Evolutionary conservation across 1,140 invertebrate species (phyloP), one percentile per base, ranked within the genome.

Genomic region (Procambarus virginalis): DNA sequence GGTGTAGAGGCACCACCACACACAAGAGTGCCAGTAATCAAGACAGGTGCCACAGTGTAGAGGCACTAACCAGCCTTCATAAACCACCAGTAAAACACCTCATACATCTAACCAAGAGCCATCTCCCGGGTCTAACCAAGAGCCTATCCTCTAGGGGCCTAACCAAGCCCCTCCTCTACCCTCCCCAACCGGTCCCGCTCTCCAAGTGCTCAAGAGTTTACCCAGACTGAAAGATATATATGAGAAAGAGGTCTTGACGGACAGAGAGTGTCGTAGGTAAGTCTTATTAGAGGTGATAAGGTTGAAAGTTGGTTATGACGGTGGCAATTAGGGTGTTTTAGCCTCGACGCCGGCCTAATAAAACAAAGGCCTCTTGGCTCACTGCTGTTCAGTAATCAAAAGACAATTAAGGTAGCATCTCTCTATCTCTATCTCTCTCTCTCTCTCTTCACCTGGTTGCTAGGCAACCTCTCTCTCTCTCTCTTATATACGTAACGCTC

Each of bases 381-480:
- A 60, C 80, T 82, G 60, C n/a, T 2, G 80, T 34, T 60, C 58
- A 60, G 80, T 82, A 70, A 82, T 82, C 80, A 82, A 82, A 82
- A 82, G 80, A 82, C 80, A 82, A 82, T 82, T 82, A 82, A 82
- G 80, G n/a, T 0, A 9, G 80, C 80, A 82, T 82, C 80, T 82
- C 60, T 70, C 20, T 46, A 58, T 58, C 68, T 68, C 80, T 60
- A 68, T 58, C 60, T 45, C 80, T 45, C n/a, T n/a, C n/a, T n/a
- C n/a, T n/a, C n/a, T n/a, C n/a, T n/a, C n/a, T n/a, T n/a, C n/a
- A n/a, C n/a, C n/a, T n/a, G 58, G 80, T 82, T 82, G 80, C 80
- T 48, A 48, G 80, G 80, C 22, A 22, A 82, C 80, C 51, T 0
- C 8, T 9, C 20, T 10, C 45, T 58, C 22, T 22, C 2, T 46